Base-by-base conservation (phyloP, 1,140 invertebrate species). In the Drosophila murphyi region DNA sequence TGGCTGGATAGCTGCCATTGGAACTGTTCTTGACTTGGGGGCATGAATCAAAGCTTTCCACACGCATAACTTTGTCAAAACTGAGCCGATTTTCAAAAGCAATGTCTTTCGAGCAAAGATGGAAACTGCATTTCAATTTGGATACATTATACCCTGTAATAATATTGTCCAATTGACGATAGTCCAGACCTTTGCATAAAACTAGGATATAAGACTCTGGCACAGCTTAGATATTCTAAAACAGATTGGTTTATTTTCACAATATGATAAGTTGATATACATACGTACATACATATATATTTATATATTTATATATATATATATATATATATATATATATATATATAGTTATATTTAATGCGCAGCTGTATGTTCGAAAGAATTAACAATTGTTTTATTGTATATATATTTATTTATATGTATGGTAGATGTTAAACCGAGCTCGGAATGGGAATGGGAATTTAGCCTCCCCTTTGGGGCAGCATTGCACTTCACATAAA, bases 311-410 rank as follows among this genome's bases (percentile, higher is more conserved):
- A n/a, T n/a, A n/a, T n/a, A n/a, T n/a, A n/a, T n/a, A n/a, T n/a
- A 47, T 57, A 43, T 57, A 31, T 43, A 47, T 32, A 50, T 31
- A 48, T 50, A 31, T 59, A 65, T 70, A 29, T 73, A 10, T 68
- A 55, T 72, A 45, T 61, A 45, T 52, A 52, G 61, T 56, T 60
- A 60, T 73, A 51, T 60, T 73, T 55, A 52, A 69, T 55, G 62
- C 48, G 48, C 62, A 65, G 61, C 61, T 65, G 61, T 61, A 65
- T 29, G 50, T 10, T 65, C 28, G 61, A 51, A 34, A 55, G 34
- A 73, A 45, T 45, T 72, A 68, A 68, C 61, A 72, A 52, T 68
- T 73, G 20, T 39, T 41, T 39, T 32, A 43, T 3, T 3, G 39
- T 68, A 50, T 54, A 55, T 41, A 35, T 50, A 61, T 12, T 12